Evolutionary conservation across 2,797 vertebrate species (phyloP).

Genomic region (Chloroceryle amazona): DNA sequence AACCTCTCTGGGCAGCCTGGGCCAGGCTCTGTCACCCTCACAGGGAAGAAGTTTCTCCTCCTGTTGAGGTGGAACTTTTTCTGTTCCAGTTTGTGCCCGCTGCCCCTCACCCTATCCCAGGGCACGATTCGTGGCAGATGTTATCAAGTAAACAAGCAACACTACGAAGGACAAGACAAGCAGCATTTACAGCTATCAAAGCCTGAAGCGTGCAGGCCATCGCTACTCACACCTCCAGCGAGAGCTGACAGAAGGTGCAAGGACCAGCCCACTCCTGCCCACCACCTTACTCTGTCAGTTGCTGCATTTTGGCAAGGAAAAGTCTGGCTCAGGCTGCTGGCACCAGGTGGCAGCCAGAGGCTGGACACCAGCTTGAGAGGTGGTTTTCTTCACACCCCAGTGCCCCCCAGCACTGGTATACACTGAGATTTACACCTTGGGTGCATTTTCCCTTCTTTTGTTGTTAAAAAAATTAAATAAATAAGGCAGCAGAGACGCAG

Average conservation of each 20-base stretch:
- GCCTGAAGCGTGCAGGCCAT: accelerated
- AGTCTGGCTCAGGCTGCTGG: not conserved
- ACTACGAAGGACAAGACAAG: not conserved
- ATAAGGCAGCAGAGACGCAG: not conserved
- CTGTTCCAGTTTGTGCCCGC: too few species aligned
- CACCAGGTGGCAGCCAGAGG: accelerated
- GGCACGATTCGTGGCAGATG: not conserved
- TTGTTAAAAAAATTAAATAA: not conserved
- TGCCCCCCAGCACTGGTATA: not conserved
- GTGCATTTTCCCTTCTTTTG: not conserved
- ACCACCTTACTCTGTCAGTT: accelerated
- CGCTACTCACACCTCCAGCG: not conserved
- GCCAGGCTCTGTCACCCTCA: too few species aligned
- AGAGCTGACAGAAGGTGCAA: not conserved
- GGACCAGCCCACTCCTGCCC: not conserved
- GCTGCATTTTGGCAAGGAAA: not conserved
- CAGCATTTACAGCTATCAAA: not conserved
- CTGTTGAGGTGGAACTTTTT: too few species aligned
- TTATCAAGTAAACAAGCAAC: not conserved
- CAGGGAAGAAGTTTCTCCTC: too few species aligned
- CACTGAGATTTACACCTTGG: not conserved
- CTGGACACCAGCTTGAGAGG: not conserved
- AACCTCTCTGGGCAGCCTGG: too few species aligned
- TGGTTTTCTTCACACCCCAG: accelerated
- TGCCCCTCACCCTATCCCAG: too few species aligned